phyloP scores from a whole-genome alignment of 2,113 vertebrate genomes.

The Ailurus styani region DNA sequence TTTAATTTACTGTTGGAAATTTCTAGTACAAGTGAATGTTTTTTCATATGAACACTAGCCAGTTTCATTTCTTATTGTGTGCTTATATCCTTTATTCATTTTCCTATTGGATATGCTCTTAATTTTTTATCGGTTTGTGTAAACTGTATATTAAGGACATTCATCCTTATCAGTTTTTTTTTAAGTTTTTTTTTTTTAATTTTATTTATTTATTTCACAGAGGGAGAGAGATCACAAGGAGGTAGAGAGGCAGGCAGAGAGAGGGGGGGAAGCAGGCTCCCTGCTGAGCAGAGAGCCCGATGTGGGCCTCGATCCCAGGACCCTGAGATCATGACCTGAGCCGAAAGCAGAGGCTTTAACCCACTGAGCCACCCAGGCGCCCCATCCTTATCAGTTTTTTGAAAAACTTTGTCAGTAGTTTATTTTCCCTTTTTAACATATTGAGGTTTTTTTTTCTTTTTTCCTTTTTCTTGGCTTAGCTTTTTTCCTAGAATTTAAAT shows the following conservation, averaged over 20 bases:
- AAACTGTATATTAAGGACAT: background rate
- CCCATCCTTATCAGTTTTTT: background rate
- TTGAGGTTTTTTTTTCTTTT: background rate
- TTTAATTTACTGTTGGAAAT: background rate
- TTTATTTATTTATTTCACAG: too few species aligned
- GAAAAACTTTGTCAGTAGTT: background rate
- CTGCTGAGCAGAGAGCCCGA: too few species aligned
- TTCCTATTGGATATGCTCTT: background rate
- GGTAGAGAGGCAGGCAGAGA: too few species aligned
- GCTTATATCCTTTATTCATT: background rate
- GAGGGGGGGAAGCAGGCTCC: too few species aligned
- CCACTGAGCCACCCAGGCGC: too few species aligned
- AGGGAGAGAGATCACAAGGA: too few species aligned
- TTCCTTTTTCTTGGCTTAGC: background rate
- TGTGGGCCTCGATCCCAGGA: too few species aligned
- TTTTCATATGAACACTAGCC: background rate
- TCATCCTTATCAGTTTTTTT: background rate
- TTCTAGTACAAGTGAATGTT: background rate
- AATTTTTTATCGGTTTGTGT: background rate
- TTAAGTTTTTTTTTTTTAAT: too few species aligned
- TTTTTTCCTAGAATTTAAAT: slow-evolving; percentile 13
- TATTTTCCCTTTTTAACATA: background rate
- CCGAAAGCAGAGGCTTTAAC: too few species aligned
- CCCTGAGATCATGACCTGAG: too few species aligned
- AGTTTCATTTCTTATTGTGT: background rate